Conservation (phyloP, 2,888 invertebrate genomes). For the Epirrhoe tristata region DNA sequence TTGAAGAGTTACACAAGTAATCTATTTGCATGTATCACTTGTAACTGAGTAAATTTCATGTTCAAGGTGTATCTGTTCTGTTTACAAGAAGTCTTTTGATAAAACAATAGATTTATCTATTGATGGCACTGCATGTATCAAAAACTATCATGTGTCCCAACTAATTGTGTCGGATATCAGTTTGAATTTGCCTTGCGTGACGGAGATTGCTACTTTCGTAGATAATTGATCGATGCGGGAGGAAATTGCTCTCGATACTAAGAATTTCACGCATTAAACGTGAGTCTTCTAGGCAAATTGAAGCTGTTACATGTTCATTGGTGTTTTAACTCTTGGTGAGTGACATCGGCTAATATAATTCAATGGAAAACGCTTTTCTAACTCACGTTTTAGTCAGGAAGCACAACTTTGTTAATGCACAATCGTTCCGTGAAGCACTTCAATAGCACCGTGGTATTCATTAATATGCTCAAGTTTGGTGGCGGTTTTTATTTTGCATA, state of each 20-base stretch:
- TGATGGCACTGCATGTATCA: conserved; percentile 28
- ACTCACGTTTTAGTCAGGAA: neutral
- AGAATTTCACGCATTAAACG: conserved; percentile 38
- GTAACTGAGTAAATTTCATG: neutral
- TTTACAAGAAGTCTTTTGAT: neutral
- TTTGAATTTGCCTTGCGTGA: conserved; percentile 43
- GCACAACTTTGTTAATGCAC: conserved; percentile 7
- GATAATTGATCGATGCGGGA: conserved; percentile 43
- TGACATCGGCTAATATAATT: conserved; percentile 28
- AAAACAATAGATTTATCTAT: conserved; percentile 21
- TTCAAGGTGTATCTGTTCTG: neutral
- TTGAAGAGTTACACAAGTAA: neutral
- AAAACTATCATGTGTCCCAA: conserved; percentile 38
- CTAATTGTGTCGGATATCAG: conserved; percentile 37
- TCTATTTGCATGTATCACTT: neutral
- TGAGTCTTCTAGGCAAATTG: conserved; percentile 35
- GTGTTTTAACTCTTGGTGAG: conserved; percentile 36
- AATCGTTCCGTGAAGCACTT: neutral
- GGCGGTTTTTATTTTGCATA: neutral
- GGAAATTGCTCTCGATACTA: conserved; percentile 41
- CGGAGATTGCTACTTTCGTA: conserved; percentile 35
- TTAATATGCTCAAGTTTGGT: conserved; percentile 1
- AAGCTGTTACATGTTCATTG: conserved; percentile 34
- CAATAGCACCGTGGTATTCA: conserved; percentile 5
- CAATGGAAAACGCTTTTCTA: neutral